These are phyloP conservation scores for Plebejus melissa DNA, from an alignment of 2,888 invertebrate species.

Conservation along the genomic window DNA sequence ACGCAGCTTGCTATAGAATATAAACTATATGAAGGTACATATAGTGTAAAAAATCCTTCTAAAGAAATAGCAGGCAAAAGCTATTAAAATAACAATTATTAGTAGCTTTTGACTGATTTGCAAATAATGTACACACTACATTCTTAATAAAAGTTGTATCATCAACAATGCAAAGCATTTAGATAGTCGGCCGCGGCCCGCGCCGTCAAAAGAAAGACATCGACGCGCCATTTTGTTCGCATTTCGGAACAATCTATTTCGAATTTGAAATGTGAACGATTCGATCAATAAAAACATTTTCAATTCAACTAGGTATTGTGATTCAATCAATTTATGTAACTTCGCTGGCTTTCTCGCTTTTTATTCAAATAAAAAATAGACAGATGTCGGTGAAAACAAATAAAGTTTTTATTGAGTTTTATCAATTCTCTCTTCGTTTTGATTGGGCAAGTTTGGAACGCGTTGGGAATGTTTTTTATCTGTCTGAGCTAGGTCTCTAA, in stretches of 20 bases:
- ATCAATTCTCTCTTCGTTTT: background rate
- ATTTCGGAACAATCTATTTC: background rate
- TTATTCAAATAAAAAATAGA: background rate
- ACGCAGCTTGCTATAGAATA: too few species aligned
- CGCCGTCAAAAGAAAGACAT: background rate
- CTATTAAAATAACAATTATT: too few species aligned
- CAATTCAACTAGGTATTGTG: background rate
- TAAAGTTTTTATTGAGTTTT: slow-evolving; percentile 3
- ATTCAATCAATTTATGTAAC: slow-evolving; percentile 2
- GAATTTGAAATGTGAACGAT: background rate
- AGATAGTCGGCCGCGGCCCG: background rate
- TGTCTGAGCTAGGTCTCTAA: background rate
- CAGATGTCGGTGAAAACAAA: background rate
- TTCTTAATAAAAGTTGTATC: too few species aligned
- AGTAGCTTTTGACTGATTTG: too few species aligned
- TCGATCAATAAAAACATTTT: background rate
- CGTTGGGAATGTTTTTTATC: background rate
- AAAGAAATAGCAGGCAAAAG: too few species aligned
- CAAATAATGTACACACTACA: too few species aligned
- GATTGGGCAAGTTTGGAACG: background rate
- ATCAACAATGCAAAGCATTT: too few species aligned
- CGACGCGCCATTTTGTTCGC: slow-evolving; percentile 9
- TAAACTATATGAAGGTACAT: too few species aligned
- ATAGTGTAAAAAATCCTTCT: too few species aligned
- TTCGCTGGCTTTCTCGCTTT: background rate